These are phyloP conservation scores for Xerus rutilus DNA, from an alignment of 2,797 vertebrate species.

Conservation along the genomic window DNA sequence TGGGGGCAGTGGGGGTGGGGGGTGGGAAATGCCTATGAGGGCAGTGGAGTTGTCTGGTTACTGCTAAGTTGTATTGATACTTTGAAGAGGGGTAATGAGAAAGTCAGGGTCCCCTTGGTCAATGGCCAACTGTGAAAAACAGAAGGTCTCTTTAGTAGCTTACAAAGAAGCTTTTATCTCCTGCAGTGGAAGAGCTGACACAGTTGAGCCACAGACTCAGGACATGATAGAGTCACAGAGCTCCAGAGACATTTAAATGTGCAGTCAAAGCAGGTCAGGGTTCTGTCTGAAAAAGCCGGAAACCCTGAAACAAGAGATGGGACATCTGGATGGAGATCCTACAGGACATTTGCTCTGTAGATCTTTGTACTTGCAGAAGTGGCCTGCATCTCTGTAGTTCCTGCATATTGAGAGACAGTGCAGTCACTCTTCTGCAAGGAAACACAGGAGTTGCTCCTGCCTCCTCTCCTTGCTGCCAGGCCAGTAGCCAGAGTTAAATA, in stretches of 20 bases:
- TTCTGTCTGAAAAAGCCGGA: neutral
- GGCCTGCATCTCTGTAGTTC: neutral
- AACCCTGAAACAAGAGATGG: neutral
- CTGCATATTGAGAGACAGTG: neutral
- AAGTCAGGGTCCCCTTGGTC: neutral
- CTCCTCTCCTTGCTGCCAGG: neutral
- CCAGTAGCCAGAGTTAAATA: neutral
- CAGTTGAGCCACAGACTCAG: neutral
- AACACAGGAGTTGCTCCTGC: neutral
- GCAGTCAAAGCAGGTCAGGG: neutral
- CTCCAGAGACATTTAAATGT: neutral
- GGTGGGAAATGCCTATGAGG: neutral
- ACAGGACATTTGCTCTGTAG: neutral
- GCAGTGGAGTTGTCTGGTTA: neutral
- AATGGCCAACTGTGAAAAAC: slow-evolving; percentile 28
- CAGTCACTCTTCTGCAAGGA: neutral
- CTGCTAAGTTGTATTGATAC: neutral
- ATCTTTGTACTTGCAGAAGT: neutral
- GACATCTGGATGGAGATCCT: neutral
- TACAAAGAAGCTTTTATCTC: slow-evolving; percentile 25
- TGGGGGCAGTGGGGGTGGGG: neutral
- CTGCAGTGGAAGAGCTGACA: slow-evolving; percentile 37
- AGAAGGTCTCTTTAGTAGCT: slow-evolving; percentile 42
- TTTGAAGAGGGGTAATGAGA: slow-evolving; percentile 7
- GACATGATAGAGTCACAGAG: slow-evolving; percentile 3